Conservation (phyloP, 2,113 vertebrate species). For the Baryphthengus martii region DNA sequence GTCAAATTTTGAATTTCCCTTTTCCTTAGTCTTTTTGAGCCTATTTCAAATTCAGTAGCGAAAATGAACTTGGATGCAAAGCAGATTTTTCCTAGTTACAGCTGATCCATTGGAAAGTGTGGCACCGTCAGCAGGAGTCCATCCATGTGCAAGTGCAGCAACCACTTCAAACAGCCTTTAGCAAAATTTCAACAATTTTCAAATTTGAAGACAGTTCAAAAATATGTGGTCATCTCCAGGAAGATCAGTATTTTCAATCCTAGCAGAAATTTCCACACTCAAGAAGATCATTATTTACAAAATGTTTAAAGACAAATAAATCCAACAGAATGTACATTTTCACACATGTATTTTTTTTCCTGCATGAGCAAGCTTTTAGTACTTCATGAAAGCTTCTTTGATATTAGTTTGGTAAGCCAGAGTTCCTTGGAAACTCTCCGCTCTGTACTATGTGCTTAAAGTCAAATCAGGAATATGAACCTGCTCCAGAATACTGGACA, state of each 20-base stretch:
- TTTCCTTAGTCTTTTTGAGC: background rate
- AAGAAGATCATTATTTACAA: background rate
- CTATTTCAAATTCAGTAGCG: background rate
- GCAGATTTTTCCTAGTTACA: background rate
- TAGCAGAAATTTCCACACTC: background rate
- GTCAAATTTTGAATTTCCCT: background rate
- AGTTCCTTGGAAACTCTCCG: background rate
- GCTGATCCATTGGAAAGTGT: background rate
- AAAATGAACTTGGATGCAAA: background rate
- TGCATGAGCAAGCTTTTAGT: background rate
- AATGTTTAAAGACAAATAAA: background rate
- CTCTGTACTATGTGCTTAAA: background rate
- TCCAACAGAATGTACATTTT: background rate
- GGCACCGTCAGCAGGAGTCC: background rate
- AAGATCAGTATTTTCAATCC: background rate
- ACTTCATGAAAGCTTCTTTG: background rate
- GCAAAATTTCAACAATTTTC: background rate
- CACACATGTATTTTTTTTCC: background rate
- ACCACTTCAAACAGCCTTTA: background rate
- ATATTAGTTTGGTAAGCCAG: background rate
- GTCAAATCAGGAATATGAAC: background rate
- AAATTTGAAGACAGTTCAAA: background rate
- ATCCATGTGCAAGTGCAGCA: background rate
- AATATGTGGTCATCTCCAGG: background rate
- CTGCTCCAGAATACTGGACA: background rate